Evolutionary conservation across 2,888 invertebrate genomes (phyloP).

Genomic region (Caenorhabditis afra): DNA sequence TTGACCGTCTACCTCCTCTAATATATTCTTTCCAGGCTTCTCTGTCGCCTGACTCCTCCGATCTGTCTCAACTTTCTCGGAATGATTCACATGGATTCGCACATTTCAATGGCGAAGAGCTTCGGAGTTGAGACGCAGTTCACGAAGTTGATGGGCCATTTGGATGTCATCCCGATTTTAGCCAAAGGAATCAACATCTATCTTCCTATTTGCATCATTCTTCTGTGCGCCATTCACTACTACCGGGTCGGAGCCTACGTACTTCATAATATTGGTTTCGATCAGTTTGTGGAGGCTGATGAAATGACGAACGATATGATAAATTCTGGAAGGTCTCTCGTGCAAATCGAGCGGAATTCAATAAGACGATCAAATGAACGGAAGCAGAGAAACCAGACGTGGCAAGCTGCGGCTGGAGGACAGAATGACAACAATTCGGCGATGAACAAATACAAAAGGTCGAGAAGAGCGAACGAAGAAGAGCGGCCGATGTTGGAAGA

Average conservation of each 20-base stretch:
- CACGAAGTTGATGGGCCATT: conserved; percentile 98
- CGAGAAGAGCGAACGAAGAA: conserved; percentile 40
- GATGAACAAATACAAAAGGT: conserved; percentile 13
- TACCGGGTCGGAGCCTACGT: conserved; percentile 90
- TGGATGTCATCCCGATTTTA: conserved; percentile 97
- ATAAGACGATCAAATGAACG: conserved; percentile 58
- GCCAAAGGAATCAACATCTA: conserved; percentile 99
- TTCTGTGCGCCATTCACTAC: conserved; percentile 90
- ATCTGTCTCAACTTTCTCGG: conserved; percentile 98
- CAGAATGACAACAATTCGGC: background rate
- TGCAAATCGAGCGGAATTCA: conserved; percentile 69
- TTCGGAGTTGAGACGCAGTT: conserved; percentile 88
- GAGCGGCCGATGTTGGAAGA: conserved; percentile 56
- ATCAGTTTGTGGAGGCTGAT: conserved; percentile 91
- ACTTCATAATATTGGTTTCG: conserved; percentile 92
- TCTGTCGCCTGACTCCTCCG: conserved; percentile 94
- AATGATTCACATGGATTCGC: conserved; percentile 96
- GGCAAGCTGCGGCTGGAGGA: conserved; percentile 7
- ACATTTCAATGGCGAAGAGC: conserved; percentile 75
- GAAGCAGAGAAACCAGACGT: conserved; percentile 39
- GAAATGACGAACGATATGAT: conserved; percentile 85
- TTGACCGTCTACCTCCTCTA: background rate
- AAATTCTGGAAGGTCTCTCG: conserved; percentile 66
- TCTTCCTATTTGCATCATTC: conserved; percentile 96
- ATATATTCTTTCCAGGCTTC: conserved; percentile 69